These are phyloP conservation scores for Strigamia maritima DNA, from an alignment of 2,888 invertebrate species.

Conservation along the genomic window DNA sequence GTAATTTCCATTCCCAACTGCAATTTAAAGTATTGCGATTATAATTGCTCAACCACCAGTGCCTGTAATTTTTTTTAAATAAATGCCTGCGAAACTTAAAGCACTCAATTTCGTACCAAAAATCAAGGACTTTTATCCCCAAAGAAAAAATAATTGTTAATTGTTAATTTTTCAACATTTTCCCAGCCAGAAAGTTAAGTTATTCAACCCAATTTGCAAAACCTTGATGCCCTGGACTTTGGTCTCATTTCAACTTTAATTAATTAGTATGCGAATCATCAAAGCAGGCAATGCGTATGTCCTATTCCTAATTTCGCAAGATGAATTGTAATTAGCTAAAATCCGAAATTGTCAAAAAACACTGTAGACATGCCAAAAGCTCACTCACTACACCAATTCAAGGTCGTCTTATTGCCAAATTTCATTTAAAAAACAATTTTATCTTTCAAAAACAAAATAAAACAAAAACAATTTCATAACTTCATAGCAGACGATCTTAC, in stretches of 20 bases:
- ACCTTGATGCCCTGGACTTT: neutral
- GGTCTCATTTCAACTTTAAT: slow-evolving; percentile 30
- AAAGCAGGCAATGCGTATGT: slow-evolving; percentile 6
- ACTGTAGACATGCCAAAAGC: neutral
- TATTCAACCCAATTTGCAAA: slow-evolving; percentile 26
- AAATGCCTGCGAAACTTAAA: no score
- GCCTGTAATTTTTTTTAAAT: no score
- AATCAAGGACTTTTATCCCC: no score
- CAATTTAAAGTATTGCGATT: no score
- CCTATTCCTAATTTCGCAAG: slow-evolving; percentile 15
- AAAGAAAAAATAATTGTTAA: no score
- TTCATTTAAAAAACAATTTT: neutral
- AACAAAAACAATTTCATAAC: neutral
- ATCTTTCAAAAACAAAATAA: neutral
- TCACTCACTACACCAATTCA: neutral
- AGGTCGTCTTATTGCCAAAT: neutral
- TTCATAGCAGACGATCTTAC: neutral
- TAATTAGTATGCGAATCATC: slow-evolving; percentile 18
- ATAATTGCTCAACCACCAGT: no score
- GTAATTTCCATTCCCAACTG: no score
- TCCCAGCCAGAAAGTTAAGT: neutral
- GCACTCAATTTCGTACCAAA: no score
- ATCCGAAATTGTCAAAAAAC: slow-evolving; percentile 3
- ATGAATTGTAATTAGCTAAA: slow-evolving; percentile 25
- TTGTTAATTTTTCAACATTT: neutral